Evolutionary conservation across 2,797 vertebrate genomes (phyloP).

Genomic region (Acipenser ruthenus): DNA sequence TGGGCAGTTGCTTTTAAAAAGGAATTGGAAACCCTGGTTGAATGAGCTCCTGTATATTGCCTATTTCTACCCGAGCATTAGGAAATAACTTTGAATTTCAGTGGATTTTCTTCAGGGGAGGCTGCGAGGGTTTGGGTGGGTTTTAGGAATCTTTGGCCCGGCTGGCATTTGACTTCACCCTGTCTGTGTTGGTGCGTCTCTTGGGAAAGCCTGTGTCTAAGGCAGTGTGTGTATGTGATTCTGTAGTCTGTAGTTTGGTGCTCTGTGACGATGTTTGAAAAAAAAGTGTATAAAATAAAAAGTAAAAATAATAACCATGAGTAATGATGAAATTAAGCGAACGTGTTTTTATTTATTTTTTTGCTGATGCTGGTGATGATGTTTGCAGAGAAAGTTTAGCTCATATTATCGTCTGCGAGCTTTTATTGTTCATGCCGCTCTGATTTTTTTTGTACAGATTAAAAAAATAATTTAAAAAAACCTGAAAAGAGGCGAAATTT

Average conservation of each 20-base stretch:
- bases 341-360: slow-evolving; percentile 32
- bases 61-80: too few species aligned
- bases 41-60: too few species aligned
- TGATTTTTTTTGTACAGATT: slow-evolving; percentile 87
- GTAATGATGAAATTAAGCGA: slow-evolving; percentile 60
- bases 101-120: too few species aligned
- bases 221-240: slow-evolving; percentile 84
- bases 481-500: slow-evolving; percentile 84
- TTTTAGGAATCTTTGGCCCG: slow-evolving; percentile 3
- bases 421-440: slow-evolving; percentile 61
- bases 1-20: too few species aligned
- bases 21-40: too few species aligned
- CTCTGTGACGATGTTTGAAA: slow-evolving; percentile 74
- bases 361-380: slow-evolving; percentile 25
- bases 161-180: slow-evolving; percentile 42
- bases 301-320: slow-evolving; percentile 38
- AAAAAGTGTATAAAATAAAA: slow-evolving; percentile 63
- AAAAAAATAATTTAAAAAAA: slow-evolving; percentile 63
- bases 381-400: slow-evolving; percentile 53
- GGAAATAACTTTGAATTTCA: too few species aligned
- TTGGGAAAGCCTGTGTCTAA: slow-evolving; percentile 60
- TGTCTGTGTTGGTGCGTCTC: slow-evolving; percentile 59
- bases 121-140: too few species aligned
- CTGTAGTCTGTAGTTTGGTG: slow-evolving; percentile 98
- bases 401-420: slow-evolving; percentile 51